Base-by-base conservation (phyloP, 2,113 vertebrate species). In the Neogale vison region DNA sequence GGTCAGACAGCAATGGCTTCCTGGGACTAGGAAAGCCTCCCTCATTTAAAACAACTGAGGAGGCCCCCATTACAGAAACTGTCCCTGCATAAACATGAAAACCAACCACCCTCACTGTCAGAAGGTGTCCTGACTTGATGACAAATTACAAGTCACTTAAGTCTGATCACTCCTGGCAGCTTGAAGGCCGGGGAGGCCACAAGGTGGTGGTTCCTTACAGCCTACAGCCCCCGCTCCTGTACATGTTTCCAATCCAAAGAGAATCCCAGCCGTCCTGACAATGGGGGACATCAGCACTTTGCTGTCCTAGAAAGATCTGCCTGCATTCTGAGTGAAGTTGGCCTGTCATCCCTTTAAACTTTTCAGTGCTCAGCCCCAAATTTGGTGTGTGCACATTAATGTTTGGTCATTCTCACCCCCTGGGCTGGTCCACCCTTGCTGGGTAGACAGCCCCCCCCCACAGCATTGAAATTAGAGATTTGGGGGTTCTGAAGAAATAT, bases 381-480 rank as follows among this genome's bases (percentile, higher is more conserved):
- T 52, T 59, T 15, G 34, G 36, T 1, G 4, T 2, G 17, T 61
- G 5, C 10, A 45, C 23, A 11, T 24, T 34, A 71, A 55, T 36
- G 1, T 59, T 72, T 0, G 0, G 34, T 57, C 5, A 0, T 42
- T 59, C 50, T 3, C 14, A 5, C 69, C 50, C n/a, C 14, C 36
- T 6, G 10, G 15, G 29, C 47, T 26, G 20, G 36, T 47, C 45
- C 45, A 34, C 42, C 71, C 7, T 36, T 67, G 6, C n/a, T 50
- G 59, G 24, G 14, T 74, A 9, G 17, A 55, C 17, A 55, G 5
- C 7, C 31, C 36, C n/a, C 42, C 17, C 4, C 20, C 57, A 1
- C 11, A 50, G 45, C 80, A 67, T 34, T 36, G 63, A 96, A 67
- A 52, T 34, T 85, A 42, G 87, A 86, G 23, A 11, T 31, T 31